Base-by-base conservation (phyloP, 2,888 invertebrate species). In the Limnephilus auricula region DNA sequence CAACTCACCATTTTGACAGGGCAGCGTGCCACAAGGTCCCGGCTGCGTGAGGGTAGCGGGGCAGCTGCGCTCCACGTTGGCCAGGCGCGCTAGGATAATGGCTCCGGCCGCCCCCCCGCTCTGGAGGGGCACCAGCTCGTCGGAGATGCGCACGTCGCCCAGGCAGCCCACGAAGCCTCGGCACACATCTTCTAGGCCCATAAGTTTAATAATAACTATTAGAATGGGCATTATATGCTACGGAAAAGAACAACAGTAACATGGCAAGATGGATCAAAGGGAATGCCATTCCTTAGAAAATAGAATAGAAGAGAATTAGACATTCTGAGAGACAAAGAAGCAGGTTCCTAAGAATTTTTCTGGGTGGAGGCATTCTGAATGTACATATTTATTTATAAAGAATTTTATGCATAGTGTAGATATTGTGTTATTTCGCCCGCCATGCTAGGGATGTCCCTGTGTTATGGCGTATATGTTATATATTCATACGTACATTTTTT, bases 141-240 rank as follows among this genome's bases (percentile, higher is more conserved):
- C 96, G 90, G 98, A 97, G 89, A 99, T 96, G 92, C 97, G 96
- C 50, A 99, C 97, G 94, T 98, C 98, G 92, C 98, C 97, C 96
- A 99, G 97, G 94, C 99, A 99, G 1, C 99, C 99, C 91, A 98
- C 96, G 94, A 99, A 99, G 0, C 99, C 99, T 93, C 97, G 96
- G 86, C 97, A 97, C 88, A 99, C 97, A 95, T 98, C 97, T 94
- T 97, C 97, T 92, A 97, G 37, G 12, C 84, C 84, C 34, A 25
- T n/a, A 84, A 84, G n/a, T 82, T 32, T 82, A 18, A 65, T 25
- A 50, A 10, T 32, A 32, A 32, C 34, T 32, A 4, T 82, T 82
- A 82, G 31, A 82, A 32, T 82, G 25, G 31, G 80, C 6, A 6
- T 82, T 82, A 15, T 15, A 12, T 13, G 6, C 79, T 13, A 31